Conservation (phyloP, 2,888 invertebrate species). For the Baccha elongata region DNA sequence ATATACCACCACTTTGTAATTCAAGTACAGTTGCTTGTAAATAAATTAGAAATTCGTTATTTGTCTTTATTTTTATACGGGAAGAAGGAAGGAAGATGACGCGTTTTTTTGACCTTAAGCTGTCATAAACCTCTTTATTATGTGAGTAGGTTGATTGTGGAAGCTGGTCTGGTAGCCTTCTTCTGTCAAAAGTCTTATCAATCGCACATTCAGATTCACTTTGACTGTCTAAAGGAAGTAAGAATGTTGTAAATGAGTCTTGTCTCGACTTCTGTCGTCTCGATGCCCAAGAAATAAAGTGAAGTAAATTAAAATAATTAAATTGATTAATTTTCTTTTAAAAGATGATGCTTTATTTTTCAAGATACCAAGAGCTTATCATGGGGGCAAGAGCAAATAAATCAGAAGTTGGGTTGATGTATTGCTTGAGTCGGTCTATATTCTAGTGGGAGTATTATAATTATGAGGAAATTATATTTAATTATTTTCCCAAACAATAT, state of each 20-base stretch:
- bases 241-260: conserved; percentile 49
- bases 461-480: conserved; percentile 35
- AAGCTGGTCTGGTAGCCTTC: conserved; percentile 47
- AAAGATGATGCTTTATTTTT: background rate
- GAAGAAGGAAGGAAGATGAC: conserved; percentile 43
- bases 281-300: conserved; percentile 34
- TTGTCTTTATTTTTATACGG: background rate
- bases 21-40: conserved; percentile 40
- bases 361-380: conserved; percentile 43
- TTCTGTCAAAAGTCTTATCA: conserved; percentile 62
- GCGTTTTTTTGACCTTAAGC: conserved; percentile 61
- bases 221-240: conserved; percentile 52
- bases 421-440: background rate
- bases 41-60: conserved; percentile 38
- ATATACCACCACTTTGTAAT: conserved; percentile 44
- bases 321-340: conserved; percentile 50
- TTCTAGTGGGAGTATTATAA: conserved; percentile 40
- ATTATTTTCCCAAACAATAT: conserved; percentile 59
- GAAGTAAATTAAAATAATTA: conserved; percentile 40
- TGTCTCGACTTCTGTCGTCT: conserved; percentile 29
- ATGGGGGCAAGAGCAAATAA: conserved; percentile 59
- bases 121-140: conserved; percentile 9
- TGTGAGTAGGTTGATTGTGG: conserved; percentile 38
- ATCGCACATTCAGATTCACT: conserved; percentile 39
- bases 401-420: conserved; percentile 48